Evolutionary conservation across 2,113 vertebrate genomes (phyloP).

Genomic region (Mormyrus iriodes): DNA sequence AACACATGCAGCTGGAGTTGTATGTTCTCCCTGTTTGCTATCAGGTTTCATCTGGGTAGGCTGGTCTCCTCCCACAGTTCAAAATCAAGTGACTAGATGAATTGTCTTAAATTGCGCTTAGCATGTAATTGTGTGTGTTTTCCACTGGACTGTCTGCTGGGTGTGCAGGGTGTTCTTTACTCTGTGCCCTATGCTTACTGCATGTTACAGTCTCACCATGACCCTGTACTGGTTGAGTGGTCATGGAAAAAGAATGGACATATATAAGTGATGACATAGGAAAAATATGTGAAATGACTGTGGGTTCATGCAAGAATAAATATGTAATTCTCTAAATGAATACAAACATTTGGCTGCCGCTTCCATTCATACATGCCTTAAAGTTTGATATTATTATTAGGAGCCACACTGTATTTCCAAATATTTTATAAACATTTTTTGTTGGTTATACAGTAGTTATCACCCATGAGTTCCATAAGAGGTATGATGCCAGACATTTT

Average conservation of each 20-base stretch:
- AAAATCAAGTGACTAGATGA: neutral
- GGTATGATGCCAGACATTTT: too few relatives aligned
- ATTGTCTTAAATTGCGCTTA: neutral
- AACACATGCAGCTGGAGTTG: neutral
- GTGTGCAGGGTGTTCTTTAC: neutral
- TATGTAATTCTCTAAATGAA: neutral
- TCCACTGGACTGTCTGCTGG: neutral
- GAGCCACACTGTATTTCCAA: neutral
- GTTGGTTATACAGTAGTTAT: neutral
- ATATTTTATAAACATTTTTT: neutral
- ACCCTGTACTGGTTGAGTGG: neutral
- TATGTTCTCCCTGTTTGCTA: neutral
- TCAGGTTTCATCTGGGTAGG: neutral
- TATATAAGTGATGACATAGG: neutral
- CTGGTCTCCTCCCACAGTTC: neutral
- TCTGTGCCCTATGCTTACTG: neutral
- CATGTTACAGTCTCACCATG: neutral
- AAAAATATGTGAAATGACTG: neutral
- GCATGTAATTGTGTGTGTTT: neutral
- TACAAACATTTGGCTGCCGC: neutral
- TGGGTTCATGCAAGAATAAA: neutral
- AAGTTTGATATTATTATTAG: neutral
- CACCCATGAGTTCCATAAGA: too few relatives aligned
- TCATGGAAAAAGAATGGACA: neutral
- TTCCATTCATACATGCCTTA: neutral